phyloP scores from a whole-genome alignment of 2,797 vertebrate genomes.

The Mormyrus proboscirostris region DNA sequence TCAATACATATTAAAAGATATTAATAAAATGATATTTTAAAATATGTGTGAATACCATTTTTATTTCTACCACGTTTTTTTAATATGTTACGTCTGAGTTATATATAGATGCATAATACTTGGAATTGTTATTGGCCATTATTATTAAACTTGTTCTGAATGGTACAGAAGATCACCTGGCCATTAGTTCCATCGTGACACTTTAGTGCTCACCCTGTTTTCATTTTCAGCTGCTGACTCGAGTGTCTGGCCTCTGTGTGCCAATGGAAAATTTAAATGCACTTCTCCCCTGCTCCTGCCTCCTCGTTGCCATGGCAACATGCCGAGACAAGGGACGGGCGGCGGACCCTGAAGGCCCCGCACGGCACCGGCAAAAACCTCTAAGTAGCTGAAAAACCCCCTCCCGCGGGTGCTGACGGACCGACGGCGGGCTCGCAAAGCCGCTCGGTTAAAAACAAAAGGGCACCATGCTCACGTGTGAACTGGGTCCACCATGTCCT shows the following conservation, averaged over 20 bases:
- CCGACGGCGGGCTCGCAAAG: not conserved
- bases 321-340: slow-evolving; percentile 53
- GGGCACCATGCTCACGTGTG: not conserved
- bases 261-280: slow-evolving; percentile 45
- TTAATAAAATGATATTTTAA: not conserved
- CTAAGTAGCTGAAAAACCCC: slow-evolving; percentile 34
- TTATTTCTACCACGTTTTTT: not conserved
- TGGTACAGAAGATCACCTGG: not conserved
- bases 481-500: not conserved
- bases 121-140: not conserved
- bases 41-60: not conserved
- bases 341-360: slow-evolving; percentile 52
- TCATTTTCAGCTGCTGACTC: slow-evolving; percentile 36
- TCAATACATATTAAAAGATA: not conserved
- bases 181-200: not conserved
- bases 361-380: slow-evolving; percentile 51
- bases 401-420: not conserved
- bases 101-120: not conserved
- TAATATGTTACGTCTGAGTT: not conserved
- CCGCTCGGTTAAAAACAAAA: not conserved
- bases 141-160: not conserved
- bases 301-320: slow-evolving; percentile 70
- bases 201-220: slow-evolving; percentile 27
- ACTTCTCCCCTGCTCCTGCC: slow-evolving; percentile 48
- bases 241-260: slow-evolving; percentile 34